Percentiles rank a stretch among this genome's conserved stretches.
Conservation (phyloP, 2,113 vertebrate genomes). For the Notothenia coriiceps region DNA sequence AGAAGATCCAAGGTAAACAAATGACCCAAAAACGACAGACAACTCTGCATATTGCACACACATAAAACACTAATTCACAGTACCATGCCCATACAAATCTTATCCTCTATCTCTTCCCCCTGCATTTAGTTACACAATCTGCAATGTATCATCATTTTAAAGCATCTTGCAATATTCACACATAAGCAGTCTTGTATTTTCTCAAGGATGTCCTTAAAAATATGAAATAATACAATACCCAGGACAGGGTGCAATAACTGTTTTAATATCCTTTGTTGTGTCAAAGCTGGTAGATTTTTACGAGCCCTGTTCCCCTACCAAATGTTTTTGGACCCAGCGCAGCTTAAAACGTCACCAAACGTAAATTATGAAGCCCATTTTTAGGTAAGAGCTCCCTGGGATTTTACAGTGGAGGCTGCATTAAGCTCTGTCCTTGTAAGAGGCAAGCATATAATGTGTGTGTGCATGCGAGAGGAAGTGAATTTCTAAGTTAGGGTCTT, state of each 20-base stretch:
- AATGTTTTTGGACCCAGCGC: slow-evolving; percentile 8
- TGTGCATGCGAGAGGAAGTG: neutral
- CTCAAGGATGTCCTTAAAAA: slow-evolving; percentile 32
- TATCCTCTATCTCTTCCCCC: neutral
- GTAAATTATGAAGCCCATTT: slow-evolving; percentile 48
- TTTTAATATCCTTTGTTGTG: slow-evolving; percentile 50
- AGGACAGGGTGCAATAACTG: slow-evolving; percentile 32
- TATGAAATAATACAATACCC: slow-evolving; percentile 26
- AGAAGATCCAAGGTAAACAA: neutral
- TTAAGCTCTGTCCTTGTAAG: slow-evolving; percentile 17
- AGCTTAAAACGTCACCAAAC: slow-evolving; percentile 25
- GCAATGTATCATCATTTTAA: neutral
- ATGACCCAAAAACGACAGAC: neutral
- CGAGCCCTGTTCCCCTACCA: slow-evolving; percentile 21
- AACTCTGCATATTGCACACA: neutral
- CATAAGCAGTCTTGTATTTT: slow-evolving; percentile 7
- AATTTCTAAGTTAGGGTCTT: slow-evolving; percentile 12
- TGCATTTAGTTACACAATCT: neutral
- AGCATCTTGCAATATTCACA: neutral
- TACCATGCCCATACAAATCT: neutral
- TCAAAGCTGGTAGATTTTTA: slow-evolving; percentile 32
- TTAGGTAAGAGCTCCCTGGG: slow-evolving; percentile 16
- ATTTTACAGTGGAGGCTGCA: slow-evolving; percentile 24
- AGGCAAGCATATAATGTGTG: neutral
- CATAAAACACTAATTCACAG: neutral